Percentiles rank a stretch among this genome's conserved stretches.
These are phyloP conservation scores for Lerema accius DNA, from an alignment of 1,140 invertebrate genomes.

Conservation along the genomic window DNA sequence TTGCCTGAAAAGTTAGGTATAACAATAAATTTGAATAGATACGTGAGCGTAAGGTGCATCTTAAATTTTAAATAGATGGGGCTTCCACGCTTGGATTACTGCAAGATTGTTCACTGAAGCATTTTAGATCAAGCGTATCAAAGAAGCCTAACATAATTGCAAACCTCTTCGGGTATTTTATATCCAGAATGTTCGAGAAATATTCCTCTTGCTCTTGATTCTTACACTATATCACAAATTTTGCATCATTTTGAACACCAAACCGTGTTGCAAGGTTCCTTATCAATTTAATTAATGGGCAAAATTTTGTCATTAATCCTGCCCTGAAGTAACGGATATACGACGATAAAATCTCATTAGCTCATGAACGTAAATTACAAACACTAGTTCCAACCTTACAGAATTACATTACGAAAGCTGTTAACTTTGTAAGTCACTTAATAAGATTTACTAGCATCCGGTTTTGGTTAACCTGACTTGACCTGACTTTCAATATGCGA, in stretches of 20 bases:
- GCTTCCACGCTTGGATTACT: constrained; percentile 40
- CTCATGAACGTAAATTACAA: constrained; percentile 24
- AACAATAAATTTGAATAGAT: no score
- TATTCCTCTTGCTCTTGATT: neutral
- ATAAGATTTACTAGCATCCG: constrained; percentile 12
- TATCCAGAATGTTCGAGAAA: neutral
- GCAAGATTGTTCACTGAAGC: constrained; percentile 50
- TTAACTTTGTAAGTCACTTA: constrained; percentile 12
- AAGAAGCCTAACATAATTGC: constrained; percentile 45
- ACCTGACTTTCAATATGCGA: no score
- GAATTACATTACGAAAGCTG: neutral
- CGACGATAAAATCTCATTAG: constrained; percentile 31
- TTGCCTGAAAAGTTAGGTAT: no score
- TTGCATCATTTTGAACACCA: constrained; percentile 10
- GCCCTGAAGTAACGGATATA: constrained; percentile 21
- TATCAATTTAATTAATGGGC: constrained; percentile 32
- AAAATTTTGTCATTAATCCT: constrained; percentile 19
- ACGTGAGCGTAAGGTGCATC: constrained; percentile 27
- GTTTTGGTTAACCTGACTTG: no score
- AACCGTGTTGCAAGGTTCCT: constrained; percentile 17
- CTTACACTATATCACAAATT: constrained; percentile 11
- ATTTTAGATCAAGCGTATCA: constrained; percentile 39
- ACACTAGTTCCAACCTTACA: constrained; percentile 1
- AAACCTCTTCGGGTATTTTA: constrained; percentile 33
- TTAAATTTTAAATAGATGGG: constrained; percentile 43